These are phyloP conservation scores for Choloepus didactylus DNA, from an alignment of 2,797 vertebrate species.

Conservation along the genomic window DNA sequence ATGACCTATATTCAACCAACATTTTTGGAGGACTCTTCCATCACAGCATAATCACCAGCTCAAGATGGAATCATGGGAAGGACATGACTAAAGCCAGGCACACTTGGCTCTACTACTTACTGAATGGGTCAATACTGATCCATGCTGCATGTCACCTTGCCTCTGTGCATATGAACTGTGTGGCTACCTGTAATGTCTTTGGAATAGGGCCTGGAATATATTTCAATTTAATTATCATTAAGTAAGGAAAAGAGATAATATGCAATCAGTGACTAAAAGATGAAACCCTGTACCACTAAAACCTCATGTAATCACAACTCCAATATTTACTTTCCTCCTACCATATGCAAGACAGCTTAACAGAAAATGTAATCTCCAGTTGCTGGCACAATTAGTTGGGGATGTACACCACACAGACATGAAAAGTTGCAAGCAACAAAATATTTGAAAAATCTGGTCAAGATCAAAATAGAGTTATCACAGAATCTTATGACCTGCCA, in stretches of 20 bases:
- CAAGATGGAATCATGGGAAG: neutral
- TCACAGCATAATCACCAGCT: neutral
- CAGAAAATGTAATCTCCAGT: neutral
- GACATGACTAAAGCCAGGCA: neutral
- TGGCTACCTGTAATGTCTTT: neutral
- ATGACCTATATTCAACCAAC: neutral
- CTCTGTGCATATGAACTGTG: neutral
- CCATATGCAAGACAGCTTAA: neutral
- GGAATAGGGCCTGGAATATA: neutral
- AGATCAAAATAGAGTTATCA: neutral
- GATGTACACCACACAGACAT: neutral
- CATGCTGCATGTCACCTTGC: neutral
- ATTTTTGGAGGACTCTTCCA: neutral
- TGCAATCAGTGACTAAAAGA: neutral
- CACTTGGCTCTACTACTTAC: neutral
- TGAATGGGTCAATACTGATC: neutral
- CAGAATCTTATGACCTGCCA: neutral
- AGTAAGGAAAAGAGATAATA: neutral
- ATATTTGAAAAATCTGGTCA: neutral
- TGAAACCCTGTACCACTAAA: neutral
- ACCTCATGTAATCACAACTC: slow-evolving; percentile 2
- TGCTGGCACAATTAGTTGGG: neutral
- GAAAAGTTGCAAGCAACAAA: slow-evolving; percentile 2
- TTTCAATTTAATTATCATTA: neutral
- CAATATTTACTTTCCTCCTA: neutral